Percentiles rank a stretch among this genome's conserved stretches.
Evolutionary conservation across 2,888 invertebrate genomes (phyloP).

Genomic region (Chironomus tentans): DNA sequence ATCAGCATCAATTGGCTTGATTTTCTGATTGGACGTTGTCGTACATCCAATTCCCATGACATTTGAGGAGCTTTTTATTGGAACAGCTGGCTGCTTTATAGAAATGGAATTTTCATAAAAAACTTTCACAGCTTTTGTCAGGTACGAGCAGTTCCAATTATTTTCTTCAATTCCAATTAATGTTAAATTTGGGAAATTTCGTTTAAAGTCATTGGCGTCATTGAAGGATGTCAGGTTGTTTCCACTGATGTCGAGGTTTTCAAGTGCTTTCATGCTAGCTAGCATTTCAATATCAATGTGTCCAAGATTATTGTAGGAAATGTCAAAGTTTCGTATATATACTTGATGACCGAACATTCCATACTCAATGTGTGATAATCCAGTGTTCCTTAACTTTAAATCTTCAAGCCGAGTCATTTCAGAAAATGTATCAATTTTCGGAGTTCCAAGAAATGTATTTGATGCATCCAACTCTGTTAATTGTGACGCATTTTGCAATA

Average conservation of each 20-base stretch:
- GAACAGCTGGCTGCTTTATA: background rate
- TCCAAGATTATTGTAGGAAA: background rate
- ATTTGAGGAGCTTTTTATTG: background rate
- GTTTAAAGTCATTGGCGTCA: background rate
- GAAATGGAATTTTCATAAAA: background rate
- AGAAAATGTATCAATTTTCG: background rate
- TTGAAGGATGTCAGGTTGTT: background rate
- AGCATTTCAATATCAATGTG: background rate
- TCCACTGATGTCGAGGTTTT: background rate
- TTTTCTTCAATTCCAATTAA: background rate
- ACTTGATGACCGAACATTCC: background rate
- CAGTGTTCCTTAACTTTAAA: background rate
- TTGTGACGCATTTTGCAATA: background rate
- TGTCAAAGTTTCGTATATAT: background rate
- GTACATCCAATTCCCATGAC: background rate
- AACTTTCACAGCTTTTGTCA: background rate
- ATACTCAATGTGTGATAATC: background rate
- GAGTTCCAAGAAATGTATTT: background rate
- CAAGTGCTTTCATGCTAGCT: background rate
- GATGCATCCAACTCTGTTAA: background rate
- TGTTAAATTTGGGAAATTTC: background rate
- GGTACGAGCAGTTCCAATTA: background rate
- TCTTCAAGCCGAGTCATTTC: background rate
- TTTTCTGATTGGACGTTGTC: background rate
- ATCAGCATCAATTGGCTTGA: background rate